These are phyloP conservation scores for Cettia cetti DNA, from an alignment of 2,113 vertebrate genomes.

Conservation along the genomic window DNA sequence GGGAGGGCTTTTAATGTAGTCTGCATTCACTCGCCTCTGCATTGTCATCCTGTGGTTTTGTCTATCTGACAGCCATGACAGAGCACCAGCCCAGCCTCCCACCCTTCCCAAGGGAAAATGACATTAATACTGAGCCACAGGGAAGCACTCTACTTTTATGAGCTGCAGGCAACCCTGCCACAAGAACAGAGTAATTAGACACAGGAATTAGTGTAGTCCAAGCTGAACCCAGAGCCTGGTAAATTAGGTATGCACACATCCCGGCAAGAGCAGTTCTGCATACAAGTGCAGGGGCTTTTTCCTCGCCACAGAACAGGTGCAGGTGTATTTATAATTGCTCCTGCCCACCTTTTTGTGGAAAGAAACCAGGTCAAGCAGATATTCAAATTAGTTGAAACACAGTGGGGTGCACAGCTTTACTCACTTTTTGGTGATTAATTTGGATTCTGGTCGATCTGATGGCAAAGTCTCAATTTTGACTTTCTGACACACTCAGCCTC, in stretches of 20 bases:
- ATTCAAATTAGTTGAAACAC: not conserved
- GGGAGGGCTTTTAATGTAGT: not conserved
- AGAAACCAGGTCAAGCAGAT: not conserved
- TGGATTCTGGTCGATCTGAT: not conserved
- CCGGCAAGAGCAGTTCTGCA: not conserved
- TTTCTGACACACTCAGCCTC: not conserved
- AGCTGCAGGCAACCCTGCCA: not conserved
- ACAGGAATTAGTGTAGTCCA: accelerated
- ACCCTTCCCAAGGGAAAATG: not conserved
- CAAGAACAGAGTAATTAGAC: not conserved
- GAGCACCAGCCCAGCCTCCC: not conserved
- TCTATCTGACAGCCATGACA: no score
- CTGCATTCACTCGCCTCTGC: accelerated
- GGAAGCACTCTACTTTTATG: not conserved
- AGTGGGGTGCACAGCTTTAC: not conserved
- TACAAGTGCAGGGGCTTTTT: constrained; percentile 52
- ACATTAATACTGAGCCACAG: not conserved
- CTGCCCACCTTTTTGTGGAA: not conserved
- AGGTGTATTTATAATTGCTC: not conserved
- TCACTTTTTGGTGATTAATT: not conserved
- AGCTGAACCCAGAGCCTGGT: not conserved
- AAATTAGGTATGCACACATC: not conserved
- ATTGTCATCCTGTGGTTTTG: not conserved
- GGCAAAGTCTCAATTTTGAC: not conserved
- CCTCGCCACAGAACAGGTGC: constrained; percentile 67